Evolutionary conservation across 2,888 invertebrate species (phyloP).

Genomic region (Drosophila anomalata): DNA sequence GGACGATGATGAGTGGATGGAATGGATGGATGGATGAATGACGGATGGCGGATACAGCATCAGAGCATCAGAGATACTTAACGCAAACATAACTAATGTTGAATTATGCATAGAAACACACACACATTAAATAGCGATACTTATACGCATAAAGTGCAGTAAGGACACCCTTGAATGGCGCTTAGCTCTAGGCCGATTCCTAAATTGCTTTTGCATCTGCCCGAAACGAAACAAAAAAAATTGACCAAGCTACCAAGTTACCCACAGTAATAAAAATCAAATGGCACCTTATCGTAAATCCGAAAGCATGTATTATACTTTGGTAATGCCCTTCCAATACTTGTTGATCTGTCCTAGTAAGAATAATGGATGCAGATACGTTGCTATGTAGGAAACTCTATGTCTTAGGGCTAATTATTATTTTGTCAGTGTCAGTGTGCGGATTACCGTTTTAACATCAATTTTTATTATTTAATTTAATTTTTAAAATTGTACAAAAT

Average conservation of each 20-base stretch:
- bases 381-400: constrained; percentile 33
- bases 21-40: constrained; percentile 23
- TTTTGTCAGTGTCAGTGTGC: constrained; percentile 50
- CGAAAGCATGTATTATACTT: constrained; percentile 50
- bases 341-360: constrained; percentile 43
- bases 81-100: constrained; percentile 68
- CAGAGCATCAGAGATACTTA: constrained; percentile 64
- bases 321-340: constrained; percentile 57
- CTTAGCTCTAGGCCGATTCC: constrained; percentile 47
- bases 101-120: constrained; percentile 51
- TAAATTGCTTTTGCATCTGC: constrained; percentile 36
- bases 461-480: constrained; percentile 66
- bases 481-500: constrained; percentile 83
- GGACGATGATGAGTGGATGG: constrained; percentile 13
- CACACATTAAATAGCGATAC: constrained; percentile 24
- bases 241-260: constrained; percentile 74
- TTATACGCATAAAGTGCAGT: constrained; percentile 42
- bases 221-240: constrained; percentile 31
- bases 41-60: constrained; percentile 26
- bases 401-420: constrained; percentile 55
- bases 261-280: constrained; percentile 51
- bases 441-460: constrained; percentile 44
- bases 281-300: constrained; percentile 37
- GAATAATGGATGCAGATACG: constrained; percentile 25
- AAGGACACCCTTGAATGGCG: constrained; percentile 39